Base-by-base conservation (phyloP, 2,113 vertebrate species). In the Phylloscopus trochiloides region DNA sequence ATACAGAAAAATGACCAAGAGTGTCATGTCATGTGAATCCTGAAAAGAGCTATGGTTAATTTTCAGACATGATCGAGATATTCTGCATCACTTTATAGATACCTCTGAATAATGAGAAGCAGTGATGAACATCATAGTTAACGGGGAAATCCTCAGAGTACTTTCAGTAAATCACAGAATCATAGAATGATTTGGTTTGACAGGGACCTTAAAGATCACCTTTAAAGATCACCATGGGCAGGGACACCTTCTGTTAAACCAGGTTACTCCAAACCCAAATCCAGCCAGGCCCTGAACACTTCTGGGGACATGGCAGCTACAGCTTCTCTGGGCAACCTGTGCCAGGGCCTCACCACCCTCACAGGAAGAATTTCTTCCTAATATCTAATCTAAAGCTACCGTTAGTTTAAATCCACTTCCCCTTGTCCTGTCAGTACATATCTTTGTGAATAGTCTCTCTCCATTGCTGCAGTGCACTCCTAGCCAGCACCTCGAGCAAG, bases 251-350 rank as follows among this genome's bases (percentile, higher is more conserved):
- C 25, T 6, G 3, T 11, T 26, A n/a, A 14, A 14, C 17, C 18
- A 28, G 14, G 7, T 32, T 32, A 4, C 10, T 59, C 38, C 38
- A 51, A 16, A 26, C 10, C 12, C 28, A 50, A 28, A 38, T 38
- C 19, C 13, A n/a, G 3, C 7, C 28, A 59, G 28, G 10, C 6
- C 24, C 34, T n/a, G 52, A 25, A 25, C 24, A 17, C 7, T 25
- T 15, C 19, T 15, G 32, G 22, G 18, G 7, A 17, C 29, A 12
- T 0, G 0, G 3, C 12, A 66, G 31, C 12, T 36, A 24, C 9
- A 73, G 3, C 7, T 73, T 43, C 43, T 43, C 50, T 18, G 11
- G 5, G 32, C 9, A 50, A 3, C 21, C 7, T 36, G 21, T 43
- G 14, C 26, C 18, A 18, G 43, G 13, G 9, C 6, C 21, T 65